Percentiles rank a stretch among this genome's conserved stretches.
phyloP scores from a whole-genome alignment of 2,797 vertebrate genomes.

The Catostomus latipinnis region DNA sequence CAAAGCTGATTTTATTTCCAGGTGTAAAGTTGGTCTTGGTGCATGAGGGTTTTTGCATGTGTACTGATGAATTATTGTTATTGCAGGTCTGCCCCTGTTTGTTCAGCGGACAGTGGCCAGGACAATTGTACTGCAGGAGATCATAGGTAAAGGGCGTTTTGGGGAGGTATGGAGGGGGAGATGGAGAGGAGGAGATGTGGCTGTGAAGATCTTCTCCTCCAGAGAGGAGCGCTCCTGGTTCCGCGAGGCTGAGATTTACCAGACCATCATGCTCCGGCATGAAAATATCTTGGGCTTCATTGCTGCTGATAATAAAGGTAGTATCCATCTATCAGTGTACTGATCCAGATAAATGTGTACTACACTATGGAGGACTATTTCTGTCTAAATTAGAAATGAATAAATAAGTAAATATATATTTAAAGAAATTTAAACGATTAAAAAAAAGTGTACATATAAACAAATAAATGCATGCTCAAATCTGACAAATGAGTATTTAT shows the following conservation, averaged over 20 bases:
- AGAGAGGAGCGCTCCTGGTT: constrained; percentile 99
- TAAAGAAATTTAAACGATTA: too few relatives aligned
- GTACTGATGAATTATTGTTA: background rate
- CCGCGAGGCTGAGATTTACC: constrained; percentile 96
- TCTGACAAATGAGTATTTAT: too few relatives aligned
- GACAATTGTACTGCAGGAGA: constrained; percentile 97
- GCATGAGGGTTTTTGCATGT: background rate
- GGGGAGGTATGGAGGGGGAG: constrained; percentile 97
- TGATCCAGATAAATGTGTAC: too few relatives aligned
- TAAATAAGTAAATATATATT: too few relatives aligned
- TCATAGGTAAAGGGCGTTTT: constrained; percentile 97
- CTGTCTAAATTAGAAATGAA: too few relatives aligned
- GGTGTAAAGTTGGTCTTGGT: background rate
- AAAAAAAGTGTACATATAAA: too few relatives aligned
- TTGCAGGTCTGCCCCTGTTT: constrained; percentile 91
- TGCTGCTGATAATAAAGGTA: constrained; percentile 98
- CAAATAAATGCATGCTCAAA: too few relatives aligned
- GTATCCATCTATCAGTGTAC: background rate
- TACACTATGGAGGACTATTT: too few relatives aligned
- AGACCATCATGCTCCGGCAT: constrained; percentile 97
- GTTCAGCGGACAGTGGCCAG: constrained; percentile 95
- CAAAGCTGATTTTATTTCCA: too few relatives aligned
- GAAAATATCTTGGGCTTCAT: constrained; percentile 99
- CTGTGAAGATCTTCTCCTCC: constrained; percentile 98
- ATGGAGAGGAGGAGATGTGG: constrained; percentile 95